phyloP scores from a whole-genome alignment of 2,797 vertebrate genomes.

The Chiroxiphia lanceolata region DNA sequence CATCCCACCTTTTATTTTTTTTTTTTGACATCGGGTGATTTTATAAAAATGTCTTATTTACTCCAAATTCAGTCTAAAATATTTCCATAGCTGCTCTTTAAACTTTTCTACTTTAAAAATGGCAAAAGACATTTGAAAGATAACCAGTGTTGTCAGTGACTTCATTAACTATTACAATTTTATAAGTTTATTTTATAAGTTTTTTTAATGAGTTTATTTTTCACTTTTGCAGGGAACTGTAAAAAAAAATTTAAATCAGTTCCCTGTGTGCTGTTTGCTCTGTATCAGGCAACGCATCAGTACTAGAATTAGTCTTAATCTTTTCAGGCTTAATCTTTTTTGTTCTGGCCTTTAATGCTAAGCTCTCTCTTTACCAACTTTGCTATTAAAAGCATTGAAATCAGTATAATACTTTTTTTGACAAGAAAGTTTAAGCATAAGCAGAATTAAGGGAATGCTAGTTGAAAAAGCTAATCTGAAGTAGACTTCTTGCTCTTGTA shows the following conservation, averaged over 20 bases:
- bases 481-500: not conserved
- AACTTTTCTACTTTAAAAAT: not conserved
- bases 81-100: not conserved
- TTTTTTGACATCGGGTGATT: not conserved
- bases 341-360: not conserved
- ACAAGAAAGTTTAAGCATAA: not conserved
- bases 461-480: not conserved
- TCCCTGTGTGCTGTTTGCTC: not conserved
- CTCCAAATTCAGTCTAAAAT: not conserved
- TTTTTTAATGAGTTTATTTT: not conserved
- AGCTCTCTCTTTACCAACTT: not conserved
- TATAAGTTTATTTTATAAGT: not conserved
- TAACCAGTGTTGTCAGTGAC: rapidly evolving
- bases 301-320: not conserved
- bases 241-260: not conserved
- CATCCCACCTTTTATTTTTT: rapidly evolving
- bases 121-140: not conserved
- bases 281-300: not conserved
- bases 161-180: not conserved
- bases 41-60: not conserved
- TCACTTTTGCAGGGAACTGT: not conserved
- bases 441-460: not conserved
- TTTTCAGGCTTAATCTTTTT: not conserved
- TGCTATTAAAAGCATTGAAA: slow-evolving; percentile 20
- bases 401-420: not conserved